Base-by-base conservation (phyloP, 2,797 vertebrate genomes). In the Anguilla pacifica region DNA sequence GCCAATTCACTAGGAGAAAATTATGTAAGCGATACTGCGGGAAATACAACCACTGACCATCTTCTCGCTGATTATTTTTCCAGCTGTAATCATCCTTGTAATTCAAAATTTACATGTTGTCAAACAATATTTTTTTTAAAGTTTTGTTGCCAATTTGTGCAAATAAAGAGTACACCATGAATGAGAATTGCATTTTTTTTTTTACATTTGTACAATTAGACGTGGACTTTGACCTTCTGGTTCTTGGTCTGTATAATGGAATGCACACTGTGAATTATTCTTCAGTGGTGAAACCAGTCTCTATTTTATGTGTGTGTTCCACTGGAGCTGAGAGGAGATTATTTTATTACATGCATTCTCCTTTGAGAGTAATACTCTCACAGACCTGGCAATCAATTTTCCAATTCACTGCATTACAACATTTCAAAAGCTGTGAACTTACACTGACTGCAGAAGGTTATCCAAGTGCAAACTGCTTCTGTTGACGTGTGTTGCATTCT, bases 381-480 rank as follows among this genome's bases (percentile, higher is more conserved):
- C 43, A n/a, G 46, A 10, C 46, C 49, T 83, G 22, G 49, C 81
- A 51, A 53, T 83, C 81, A 51, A 83, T 83, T 83, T 51, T 51
- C 43, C 6, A 46, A 51, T 82, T 83, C 81, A 59, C 83, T 28
- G 53, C 83, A 57, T 55, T 57, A 19, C 51, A 28, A 57, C 83
- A 17, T 84, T 31, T 84, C 53, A 57, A 59, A 83, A 57, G 51
- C 6, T 51, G 79, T 82, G 46, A 82, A 46, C 79, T 82, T 25
- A 51, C 25, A 10, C 43, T 82, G 46, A 82, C 79, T 82, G 79
- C 15, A 82, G 79, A n/a, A 82, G 79, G 79, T 49, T n/a, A 82
- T 82, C 79, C 51, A 57, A 84, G 83, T 55, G 53, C 83, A 84
- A 43, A 82, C 46, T 82, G 79, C 79, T 51, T 51, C 46, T 51